Conservation (phyloP, 2,797 vertebrate species). For the Triplophysa bombifrons region DNA sequence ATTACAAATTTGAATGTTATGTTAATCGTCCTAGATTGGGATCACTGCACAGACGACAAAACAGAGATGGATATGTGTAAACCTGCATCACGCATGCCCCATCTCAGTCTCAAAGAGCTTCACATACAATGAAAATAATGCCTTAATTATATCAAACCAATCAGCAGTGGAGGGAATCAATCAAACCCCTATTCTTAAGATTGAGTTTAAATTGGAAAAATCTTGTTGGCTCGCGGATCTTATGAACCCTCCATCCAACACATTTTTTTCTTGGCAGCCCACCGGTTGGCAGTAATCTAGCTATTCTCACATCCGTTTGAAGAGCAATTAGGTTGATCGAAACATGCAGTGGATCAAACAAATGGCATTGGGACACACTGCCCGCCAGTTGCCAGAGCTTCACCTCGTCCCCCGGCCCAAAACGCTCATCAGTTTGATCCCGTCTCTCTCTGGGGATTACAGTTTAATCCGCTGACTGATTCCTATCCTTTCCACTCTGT, state of each 20-base stretch:
- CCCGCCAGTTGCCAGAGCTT: slow-evolving; percentile 29
- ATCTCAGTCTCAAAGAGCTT: neutral
- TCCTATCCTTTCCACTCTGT: slow-evolving; percentile 37
- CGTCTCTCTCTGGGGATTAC: slow-evolving; percentile 76
- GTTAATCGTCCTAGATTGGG: slow-evolving; percentile 49
- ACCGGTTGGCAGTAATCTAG: slow-evolving; percentile 53
- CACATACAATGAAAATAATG: slow-evolving; percentile 4
- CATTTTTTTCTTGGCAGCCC: neutral
- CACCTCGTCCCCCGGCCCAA: slow-evolving; percentile 54
- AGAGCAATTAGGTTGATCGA: slow-evolving; percentile 68
- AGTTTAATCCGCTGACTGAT: slow-evolving; percentile 69
- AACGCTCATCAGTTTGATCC: slow-evolving; percentile 63
- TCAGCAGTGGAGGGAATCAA: slow-evolving; percentile 11
- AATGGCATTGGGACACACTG: slow-evolving; percentile 19
- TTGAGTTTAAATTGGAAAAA: slow-evolving; percentile 25
- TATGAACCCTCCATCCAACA: slow-evolving; percentile 3
- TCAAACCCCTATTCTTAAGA: slow-evolving; percentile 42
- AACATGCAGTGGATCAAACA: slow-evolving; percentile 60
- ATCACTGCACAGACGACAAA: slow-evolving; percentile 33
- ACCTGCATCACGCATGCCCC: neutral
- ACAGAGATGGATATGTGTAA: slow-evolving; percentile 9
- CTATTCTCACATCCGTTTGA: slow-evolving; percentile 54
- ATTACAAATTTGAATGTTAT: slow-evolving; percentile 49
- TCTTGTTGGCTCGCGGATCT: slow-evolving; percentile 15
- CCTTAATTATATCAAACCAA: slow-evolving; percentile 23